Evolutionary conservation across 1,140 invertebrate species (phyloP).

Genomic region (Papilio dardanus): DNA sequence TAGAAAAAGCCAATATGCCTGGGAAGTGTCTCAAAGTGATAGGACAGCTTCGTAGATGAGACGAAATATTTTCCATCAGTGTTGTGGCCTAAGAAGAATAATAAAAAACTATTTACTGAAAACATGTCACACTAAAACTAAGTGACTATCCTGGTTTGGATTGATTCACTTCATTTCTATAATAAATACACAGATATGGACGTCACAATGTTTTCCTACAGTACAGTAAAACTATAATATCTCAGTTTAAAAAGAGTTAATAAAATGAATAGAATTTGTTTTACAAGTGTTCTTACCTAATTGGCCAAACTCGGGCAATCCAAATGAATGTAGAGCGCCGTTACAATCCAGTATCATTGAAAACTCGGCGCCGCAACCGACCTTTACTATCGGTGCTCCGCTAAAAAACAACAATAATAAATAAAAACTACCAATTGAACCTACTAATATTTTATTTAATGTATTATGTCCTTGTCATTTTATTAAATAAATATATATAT

Average conservation of each 20-base stretch:
- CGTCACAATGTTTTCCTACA: no score
- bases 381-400: slow-evolving; percentile 91
- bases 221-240: no score
- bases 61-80: slow-evolving; percentile 97
- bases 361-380: slow-evolving; percentile 96
- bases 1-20: slow-evolving; percentile 93
- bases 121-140: no score
- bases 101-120: not conserved
- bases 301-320: slow-evolving; percentile 95
- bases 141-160: no score
- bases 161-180: no score
- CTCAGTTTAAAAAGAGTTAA: no score
- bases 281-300: slow-evolving; percentile 83
- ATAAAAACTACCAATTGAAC: no score
- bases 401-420: slow-evolving; percentile 49
- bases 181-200: no score
- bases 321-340: slow-evolving; percentile 94
- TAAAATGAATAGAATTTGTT: not conserved
- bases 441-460: no score
- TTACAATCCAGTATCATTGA: slow-evolving; percentile 95
- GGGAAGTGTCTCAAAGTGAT: slow-evolving; percentile 92
- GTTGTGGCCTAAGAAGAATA: slow-evolving; percentile 89
- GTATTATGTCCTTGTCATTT: no score
- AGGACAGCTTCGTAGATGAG: slow-evolving; percentile 93
- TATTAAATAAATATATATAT: no score